These are phyloP conservation scores for Neelides sp. DNA, from an alignment of 1,140 invertebrate genomes.

Conservation along the genomic window DNA sequence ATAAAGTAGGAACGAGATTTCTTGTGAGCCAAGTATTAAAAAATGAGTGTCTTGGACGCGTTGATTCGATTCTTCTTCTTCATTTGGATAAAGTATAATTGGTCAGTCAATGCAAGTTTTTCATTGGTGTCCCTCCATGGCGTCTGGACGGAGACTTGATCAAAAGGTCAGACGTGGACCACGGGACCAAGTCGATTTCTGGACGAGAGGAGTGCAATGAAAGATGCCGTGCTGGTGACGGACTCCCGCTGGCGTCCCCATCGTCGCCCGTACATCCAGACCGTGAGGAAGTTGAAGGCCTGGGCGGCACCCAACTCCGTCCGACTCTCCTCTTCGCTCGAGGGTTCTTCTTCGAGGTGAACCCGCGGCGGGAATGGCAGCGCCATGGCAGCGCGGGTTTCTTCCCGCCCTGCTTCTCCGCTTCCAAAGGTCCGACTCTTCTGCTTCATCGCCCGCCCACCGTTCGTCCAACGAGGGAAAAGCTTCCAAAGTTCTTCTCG, in stretches of 20 bases:
- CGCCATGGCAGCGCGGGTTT: background rate
- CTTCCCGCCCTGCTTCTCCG: background rate
- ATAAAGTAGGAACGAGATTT: no score
- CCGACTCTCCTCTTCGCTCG: background rate
- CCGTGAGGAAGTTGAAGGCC: conserved; percentile 4
- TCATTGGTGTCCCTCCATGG: no score
- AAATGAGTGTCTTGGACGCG: no score
- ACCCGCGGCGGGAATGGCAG: no score
- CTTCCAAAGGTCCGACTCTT: background rate
- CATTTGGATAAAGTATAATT: no score
- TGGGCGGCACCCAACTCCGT: background rate
- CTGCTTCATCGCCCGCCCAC: background rate
- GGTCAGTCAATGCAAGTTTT: no score
- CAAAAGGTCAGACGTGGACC: background rate
- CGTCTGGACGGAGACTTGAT: no score
- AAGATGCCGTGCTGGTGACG: conserved; percentile 17
- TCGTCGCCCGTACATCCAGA: conserved; percentile 15
- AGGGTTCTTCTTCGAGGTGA: background rate
- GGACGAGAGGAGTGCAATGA: conserved; percentile 16
- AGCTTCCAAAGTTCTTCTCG: conserved; percentile 1
- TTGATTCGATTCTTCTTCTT: no score
- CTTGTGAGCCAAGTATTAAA: no score
- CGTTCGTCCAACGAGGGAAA: background rate
- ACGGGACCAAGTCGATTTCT: background rate
- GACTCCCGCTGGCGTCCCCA: conserved; percentile 21